Base-by-base conservation (phyloP, 1,140 invertebrate genomes). In the Panulirus ornatus region DNA sequence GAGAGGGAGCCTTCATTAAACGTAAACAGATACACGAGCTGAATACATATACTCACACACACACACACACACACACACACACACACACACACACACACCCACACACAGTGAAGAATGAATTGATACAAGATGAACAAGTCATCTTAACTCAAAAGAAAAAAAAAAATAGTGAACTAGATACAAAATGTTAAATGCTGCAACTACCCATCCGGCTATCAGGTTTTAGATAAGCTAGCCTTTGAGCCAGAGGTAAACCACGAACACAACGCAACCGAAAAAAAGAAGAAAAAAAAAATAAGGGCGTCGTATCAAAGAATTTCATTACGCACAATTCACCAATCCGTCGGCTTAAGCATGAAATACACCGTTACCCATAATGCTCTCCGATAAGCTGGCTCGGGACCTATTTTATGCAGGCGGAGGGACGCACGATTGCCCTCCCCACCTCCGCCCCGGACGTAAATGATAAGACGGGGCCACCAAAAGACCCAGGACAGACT, bases 251-350 rank as follows among this genome's bases (percentile, higher is more conserved):
- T 5, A 5, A 11, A 11, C 44, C 44, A 47, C 14, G 44, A 47
- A 47, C 44, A 47, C 44, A 47, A 47, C 5, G 44, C 44, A 11
- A 47, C 44, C 14, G 14, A 47, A 5, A 47, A 47, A 5, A 47
- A 47, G 5, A 47, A 47, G 44, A 47, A 11, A 47, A 47, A 47
- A 47, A n/a, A n/a, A n/a, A n/a, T n/a, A n/a, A n/a, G n/a, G n/a
- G n/a, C n/a, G n/a, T 66, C 22, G n/a, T 66, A 66, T 27, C 58
- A 66, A 54, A 30, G 22, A 6, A 22, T 83, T 83, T 83, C 81
- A 83, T 83, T 83, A 83, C 81, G 81, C n/a, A 40, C 81, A 70
- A 83, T 83, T 66, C 81, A 83, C 1, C 58, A 83, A 63, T 83
- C 51, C 81, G 54, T 63, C 54, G 38, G 22, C 58, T 66, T 83